Percentiles rank a stretch among this genome's conserved stretches.
phyloP scores from a whole-genome alignment of 1,140 invertebrate species.

The Triops longicaudatus region DNA sequence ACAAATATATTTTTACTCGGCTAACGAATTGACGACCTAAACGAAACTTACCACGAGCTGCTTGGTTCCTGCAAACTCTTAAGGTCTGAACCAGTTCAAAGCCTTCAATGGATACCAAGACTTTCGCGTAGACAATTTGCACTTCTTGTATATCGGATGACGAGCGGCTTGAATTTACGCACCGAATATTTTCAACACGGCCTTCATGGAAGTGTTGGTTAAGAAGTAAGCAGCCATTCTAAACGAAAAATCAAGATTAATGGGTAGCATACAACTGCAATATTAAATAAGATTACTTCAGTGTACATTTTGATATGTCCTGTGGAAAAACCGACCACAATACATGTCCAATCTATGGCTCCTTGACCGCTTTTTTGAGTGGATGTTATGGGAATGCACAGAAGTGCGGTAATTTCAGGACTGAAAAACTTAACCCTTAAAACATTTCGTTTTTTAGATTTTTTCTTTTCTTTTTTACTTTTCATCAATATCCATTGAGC shows the following conservation, averaged over 20 bases:
- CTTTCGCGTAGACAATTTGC: slow-evolving; percentile 63
- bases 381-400: slow-evolving; percentile 55
- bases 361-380: slow-evolving; percentile 53
- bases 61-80: slow-evolving; percentile 65
- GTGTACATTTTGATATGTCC: slow-evolving; percentile 83
- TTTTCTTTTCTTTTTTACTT: slow-evolving; percentile 18
- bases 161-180: slow-evolving; percentile 50
- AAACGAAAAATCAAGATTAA: slow-evolving; percentile 26
- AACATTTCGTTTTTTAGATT: slow-evolving; percentile 22
- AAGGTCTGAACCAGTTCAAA: slow-evolving; percentile 72
- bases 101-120: slow-evolving; percentile 72
- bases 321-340: slow-evolving; percentile 74
- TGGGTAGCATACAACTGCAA: background rate
- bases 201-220: slow-evolving; percentile 78
- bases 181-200: slow-evolving; percentile 67
- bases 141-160: slow-evolving; percentile 62
- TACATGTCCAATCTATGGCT: slow-evolving; percentile 86
- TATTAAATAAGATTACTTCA: slow-evolving; percentile 47
- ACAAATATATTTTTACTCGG: no score
- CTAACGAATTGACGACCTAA: no score
- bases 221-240: slow-evolving; percentile 69
- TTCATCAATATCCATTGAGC: slow-evolving; percentile 21
- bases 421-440: slow-evolving; percentile 37
- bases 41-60: slow-evolving; percentile 57
- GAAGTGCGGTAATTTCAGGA: slow-evolving; percentile 48